Evolutionary conservation across 2,113 vertebrate species (phyloP), one percentile per base, ranked within the genome.

Genomic region (Forbesichthys papilliferus): DNA sequence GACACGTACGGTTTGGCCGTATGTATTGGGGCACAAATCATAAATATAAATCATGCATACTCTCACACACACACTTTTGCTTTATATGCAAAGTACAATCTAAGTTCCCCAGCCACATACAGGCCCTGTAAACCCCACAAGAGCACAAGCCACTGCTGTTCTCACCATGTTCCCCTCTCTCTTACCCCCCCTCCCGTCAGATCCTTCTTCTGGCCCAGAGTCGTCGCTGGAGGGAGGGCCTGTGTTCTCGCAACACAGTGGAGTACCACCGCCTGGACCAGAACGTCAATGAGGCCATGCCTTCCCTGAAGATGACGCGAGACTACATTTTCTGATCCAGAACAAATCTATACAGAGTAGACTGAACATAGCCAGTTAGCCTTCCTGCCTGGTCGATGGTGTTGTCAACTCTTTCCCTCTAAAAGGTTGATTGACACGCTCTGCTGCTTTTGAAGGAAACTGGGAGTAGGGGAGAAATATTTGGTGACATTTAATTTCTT

Each of bases 281-380:
- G 73, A 99, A 99, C 13, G 94, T 99, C 61, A 93, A 94, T 0
- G 96, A 99, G 65, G 98, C 97, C 0, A 99, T 99, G 98, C 97
- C 98, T 67, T 98, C 98, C 65, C 92, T 99, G 69, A 99, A 98
- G 83, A 97, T 97, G 85, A 97, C 97, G 61, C 94, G 94, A 14
- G 95, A 98, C 89, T 99, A 98, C 42, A 90, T 98, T 14, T 98
- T 98, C 81, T 99, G 88, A 96, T 88, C 84, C 0, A 0, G 42
- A 27, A 13, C 10, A 36, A 42, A 11, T 42, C 11, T 51, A 47
- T 51, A 7, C n/a, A 16, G 27, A 27, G 27, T 27, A 27, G 62
- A 77, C 71, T 63, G 53, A 58, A 27, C 61, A 36, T 66, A 72
- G 42, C 73, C 61, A 1, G 42, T 34, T 14, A 59, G 65, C 71